Evolutionary conservation across 2,888 invertebrate genomes (phyloP).

Genomic region (Thecophora atra): DNA sequence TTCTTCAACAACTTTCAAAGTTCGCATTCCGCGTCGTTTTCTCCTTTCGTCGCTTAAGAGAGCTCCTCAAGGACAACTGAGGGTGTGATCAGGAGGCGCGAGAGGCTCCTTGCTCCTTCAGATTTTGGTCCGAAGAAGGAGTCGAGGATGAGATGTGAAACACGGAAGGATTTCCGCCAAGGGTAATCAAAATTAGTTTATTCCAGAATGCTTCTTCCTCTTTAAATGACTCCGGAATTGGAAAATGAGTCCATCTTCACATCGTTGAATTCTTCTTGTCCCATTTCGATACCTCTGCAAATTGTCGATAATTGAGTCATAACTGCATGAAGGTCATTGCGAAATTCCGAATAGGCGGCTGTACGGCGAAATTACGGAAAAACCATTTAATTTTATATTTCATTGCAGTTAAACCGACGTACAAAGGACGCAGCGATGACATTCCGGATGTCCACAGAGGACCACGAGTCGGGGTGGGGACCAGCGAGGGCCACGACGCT

Average conservation of each 20-base stretch:
- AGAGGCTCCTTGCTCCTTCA: background rate
- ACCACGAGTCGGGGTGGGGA: background rate
- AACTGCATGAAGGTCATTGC: background rate
- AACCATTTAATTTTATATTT: slow-evolving; percentile 5
- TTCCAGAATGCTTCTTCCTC: no score
- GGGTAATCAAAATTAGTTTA: no score
- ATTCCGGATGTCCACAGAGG: background rate
- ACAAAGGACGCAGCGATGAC: background rate
- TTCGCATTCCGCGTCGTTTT: background rate
- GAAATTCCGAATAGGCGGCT: background rate
- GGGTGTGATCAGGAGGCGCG: background rate
- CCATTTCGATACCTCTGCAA: background rate
- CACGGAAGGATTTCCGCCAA: no score
- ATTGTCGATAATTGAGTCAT: slow-evolving; percentile 22
- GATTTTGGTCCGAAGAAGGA: background rate
- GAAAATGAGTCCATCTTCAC: background rate
- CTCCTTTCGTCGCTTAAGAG: background rate
- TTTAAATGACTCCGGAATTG: background rate
- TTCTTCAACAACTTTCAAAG: background rate
- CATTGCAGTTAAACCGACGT: no score
- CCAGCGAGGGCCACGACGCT: background rate
- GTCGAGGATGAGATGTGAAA: background rate
- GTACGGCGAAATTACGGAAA: background rate
- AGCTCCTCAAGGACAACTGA: background rate
- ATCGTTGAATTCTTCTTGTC: background rate